Percentiles rank a stretch among this genome's conserved stretches.
Conservation (phyloP, 1,140 invertebrate genomes). For the Platorchestia sp. region DNA sequence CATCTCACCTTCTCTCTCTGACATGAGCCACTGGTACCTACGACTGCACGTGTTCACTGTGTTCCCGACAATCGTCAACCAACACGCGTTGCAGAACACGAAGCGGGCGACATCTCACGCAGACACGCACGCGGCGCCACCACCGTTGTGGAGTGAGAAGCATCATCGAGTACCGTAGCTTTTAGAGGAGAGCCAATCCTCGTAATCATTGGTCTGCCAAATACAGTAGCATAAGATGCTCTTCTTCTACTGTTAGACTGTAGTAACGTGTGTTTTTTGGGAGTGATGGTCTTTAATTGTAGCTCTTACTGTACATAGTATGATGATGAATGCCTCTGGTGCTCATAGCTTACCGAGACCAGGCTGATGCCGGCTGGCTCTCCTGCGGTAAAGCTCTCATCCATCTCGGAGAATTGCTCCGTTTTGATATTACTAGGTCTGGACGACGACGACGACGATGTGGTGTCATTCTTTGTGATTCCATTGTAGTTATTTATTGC, state of each 20-base stretch:
- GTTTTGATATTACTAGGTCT: constrained; percentile 45
- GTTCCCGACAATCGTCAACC: neutral
- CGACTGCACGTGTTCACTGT: neutral
- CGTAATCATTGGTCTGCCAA: constrained; percentile 54
- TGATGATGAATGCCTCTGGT: constrained; percentile 48
- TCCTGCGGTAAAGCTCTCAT: constrained; percentile 27
- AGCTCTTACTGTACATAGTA: constrained; percentile 40
- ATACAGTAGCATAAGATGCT: constrained; percentile 46
- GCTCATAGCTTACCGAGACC: constrained; percentile 40
- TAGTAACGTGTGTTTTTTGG: constrained; percentile 8
- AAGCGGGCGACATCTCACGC: neutral
- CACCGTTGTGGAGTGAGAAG: constrained; percentile 29
- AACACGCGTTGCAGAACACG: neutral
- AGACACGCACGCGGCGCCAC: neutral
- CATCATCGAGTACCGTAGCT: constrained; percentile 38
- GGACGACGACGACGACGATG: neutral
- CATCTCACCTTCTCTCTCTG: neutral
- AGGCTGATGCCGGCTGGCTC: constrained; percentile 8
- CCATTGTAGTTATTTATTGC: constrained; percentile 53
- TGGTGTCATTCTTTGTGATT: constrained; percentile 54
- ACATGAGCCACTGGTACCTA: neutral
- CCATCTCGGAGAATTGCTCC: constrained; percentile 33
- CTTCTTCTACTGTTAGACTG: constrained; percentile 34
- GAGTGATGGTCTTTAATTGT: constrained; percentile 13
- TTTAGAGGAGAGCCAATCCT: constrained; percentile 47